Conservation (phyloP, 2,888 invertebrate species). For the Cephus spinipes region DNA sequence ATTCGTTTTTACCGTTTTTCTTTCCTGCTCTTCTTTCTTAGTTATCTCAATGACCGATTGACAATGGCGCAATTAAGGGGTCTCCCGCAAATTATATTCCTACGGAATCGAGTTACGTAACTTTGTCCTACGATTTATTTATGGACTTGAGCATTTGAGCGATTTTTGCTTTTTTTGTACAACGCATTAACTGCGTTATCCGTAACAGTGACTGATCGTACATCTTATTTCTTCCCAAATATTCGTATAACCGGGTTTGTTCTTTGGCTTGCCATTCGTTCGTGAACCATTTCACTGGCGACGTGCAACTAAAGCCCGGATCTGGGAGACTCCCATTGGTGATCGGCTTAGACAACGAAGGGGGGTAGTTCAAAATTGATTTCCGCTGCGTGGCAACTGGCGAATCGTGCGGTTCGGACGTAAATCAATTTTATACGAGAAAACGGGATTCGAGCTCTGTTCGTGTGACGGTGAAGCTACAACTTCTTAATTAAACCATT, state of each 20-base stretch:
- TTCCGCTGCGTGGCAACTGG: neutral
- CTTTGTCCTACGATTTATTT: neutral
- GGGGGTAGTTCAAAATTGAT: neutral
- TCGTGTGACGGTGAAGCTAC: constrained; percentile 35
- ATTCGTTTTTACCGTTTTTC: neutral
- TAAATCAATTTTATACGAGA: neutral
- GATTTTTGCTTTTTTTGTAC: neutral
- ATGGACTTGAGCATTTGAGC: neutral
- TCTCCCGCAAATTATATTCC: neutral
- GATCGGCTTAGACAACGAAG: neutral
- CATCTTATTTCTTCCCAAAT: neutral
- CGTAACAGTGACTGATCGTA: neutral
- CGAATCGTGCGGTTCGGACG: neutral
- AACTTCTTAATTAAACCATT: constrained; percentile 64
- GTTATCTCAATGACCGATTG: neutral
- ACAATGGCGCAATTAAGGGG: neutral
- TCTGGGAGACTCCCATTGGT: neutral
- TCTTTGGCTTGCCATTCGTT: neutral
- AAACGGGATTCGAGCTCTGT: neutral
- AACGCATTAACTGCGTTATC: neutral
- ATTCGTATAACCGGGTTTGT: neutral
- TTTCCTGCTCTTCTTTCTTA: neutral
- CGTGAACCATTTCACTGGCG: neutral
- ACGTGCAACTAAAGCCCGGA: neutral
- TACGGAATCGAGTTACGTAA: neutral